Evolutionary conservation across 2,797 vertebrate species (phyloP), one percentile per base, ranked within the genome.

Genomic region (Sebastes hubbsi): DNA sequence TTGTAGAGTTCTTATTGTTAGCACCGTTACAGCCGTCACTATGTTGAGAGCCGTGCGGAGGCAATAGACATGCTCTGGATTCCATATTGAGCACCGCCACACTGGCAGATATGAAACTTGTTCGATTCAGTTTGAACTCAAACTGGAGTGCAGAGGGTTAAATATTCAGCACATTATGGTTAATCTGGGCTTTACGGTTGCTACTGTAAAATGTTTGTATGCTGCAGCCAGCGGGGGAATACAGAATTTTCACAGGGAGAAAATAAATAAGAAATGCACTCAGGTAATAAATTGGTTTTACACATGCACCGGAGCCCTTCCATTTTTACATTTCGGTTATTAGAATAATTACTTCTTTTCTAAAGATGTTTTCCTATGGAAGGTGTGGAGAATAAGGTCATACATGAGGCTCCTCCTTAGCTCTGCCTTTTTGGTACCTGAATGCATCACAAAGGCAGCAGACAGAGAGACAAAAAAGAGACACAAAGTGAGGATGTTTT

Each of bases 241-340:
- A 32, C 3, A 71, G 4, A 3, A 22, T 62, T 46, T 75, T 71
- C 60, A 71, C 4, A 7, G 30, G 42, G 42, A 36, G 0, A 20
- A 76, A 80, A 77, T 67, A 83, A 79, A 80, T 63, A 78, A 60
- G 63, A 88, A 87, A 89, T 67, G 62, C 78, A 82, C 69, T 83
- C 81, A 34, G 74, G 77, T 90, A 87, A 85, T 83, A 83, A 83
- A 91, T 86, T 87, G 70, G 1, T 79, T 90, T 89, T 67, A 54
- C 76, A 25, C 61, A 64, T 67, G 79, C 66, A 81, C 54, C 20
- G 1, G n/a, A 25, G 67, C 16, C 42, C 13, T 12, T 75, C 42
- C n/a, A 27, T 74, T 87, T 78, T 82, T 29, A 72, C 32, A 77
- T 78, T 79, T 81, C 55, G 54, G 69, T 76, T 13, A 87, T 83